phyloP scores from a whole-genome alignment of 1,140 invertebrate species.

The Pseudomyrmex pallidus region DNA sequence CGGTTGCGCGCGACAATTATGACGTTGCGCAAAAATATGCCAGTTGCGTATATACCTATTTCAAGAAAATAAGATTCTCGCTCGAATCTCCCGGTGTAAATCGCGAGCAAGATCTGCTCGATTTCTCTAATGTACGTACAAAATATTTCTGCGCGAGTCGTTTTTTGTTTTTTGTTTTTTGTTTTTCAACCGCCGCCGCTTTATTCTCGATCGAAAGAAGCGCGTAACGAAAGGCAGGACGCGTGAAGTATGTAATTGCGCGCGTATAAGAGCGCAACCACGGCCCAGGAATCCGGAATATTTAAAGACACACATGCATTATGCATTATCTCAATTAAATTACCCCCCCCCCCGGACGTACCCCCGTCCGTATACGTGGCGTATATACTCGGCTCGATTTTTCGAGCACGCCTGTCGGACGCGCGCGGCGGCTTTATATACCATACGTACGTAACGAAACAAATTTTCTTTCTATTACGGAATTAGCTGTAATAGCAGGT shows the following conservation, averaged over 20 bases:
- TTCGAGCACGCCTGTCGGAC: conserved; percentile 20
- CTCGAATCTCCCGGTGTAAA: not conserved
- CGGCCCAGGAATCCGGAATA: conserved; percentile 27
- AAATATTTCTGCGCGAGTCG: not conserved
- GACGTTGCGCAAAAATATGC: conserved; percentile 5
- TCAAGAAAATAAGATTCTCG: not conserved
- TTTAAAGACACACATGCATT: conserved; percentile 52
- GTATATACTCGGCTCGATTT: conserved; percentile 18
- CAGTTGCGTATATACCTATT: not conserved
- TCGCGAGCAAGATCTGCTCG: not conserved
- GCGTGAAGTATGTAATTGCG: conserved; percentile 43
- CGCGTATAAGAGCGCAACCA: conserved; percentile 18
- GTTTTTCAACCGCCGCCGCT: conserved; percentile 4
- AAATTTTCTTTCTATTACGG: conserved; percentile 66
- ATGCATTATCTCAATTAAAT: conserved; percentile 56
- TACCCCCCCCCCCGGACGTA: conserved; percentile 22
- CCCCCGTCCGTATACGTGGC: not conserved
- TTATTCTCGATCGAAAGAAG: conserved; percentile 14
- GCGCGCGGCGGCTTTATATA: conserved; percentile 8
- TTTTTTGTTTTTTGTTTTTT: not conserved
- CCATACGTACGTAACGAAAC: conserved; percentile 31
- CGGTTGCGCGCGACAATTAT: conserved; percentile 53
- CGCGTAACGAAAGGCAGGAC: conserved; percentile 33
- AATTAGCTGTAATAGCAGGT: conserved; percentile 56
- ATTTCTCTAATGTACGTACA: too few relatives aligned